phyloP scores from a whole-genome alignment of 2,888 invertebrate species.

The Schizaphis graminum region DNA sequence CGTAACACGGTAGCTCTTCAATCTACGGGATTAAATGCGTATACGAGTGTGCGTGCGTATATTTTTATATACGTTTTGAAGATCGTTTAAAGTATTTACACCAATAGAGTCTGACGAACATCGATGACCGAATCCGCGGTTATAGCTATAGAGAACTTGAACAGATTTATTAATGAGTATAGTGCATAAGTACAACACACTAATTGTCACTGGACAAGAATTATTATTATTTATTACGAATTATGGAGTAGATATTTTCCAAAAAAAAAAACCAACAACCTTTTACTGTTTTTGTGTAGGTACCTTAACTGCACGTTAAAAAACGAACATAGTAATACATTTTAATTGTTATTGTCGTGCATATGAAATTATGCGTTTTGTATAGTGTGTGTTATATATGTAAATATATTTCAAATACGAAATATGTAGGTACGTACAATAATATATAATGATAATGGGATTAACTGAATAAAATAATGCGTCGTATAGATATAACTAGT shows the following conservation, averaged over 20 bases:
- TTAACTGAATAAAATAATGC: constrained; percentile 55
- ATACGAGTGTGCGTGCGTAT: not conserved
- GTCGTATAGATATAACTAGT: not conserved
- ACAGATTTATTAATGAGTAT: not conserved
- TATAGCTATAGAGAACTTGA: not conserved
- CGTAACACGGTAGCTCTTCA: constrained; percentile 7
- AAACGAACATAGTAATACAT: not conserved
- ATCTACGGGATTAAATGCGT: not conserved
- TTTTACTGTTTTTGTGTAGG: not conserved
- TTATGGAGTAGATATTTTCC: not conserved
- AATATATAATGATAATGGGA: constrained; percentile 37
- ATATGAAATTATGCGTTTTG: constrained; percentile 11
- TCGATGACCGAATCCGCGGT: not conserved
- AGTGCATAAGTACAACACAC: not conserved
- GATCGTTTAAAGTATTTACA: not conserved
- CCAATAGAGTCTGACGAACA: not conserved
- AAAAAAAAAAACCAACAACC: not conserved
- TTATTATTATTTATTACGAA: not conserved
- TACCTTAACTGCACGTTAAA: not conserved
- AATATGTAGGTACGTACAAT: constrained; percentile 3
- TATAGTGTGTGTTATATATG: not conserved
- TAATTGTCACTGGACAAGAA: not conserved
- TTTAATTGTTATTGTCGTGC: constrained; percentile 33
- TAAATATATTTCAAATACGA: constrained; percentile 38
- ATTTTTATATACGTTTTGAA: not conserved